These are phyloP conservation scores for Rhincodon typus DNA, from an alignment of 2,797 vertebrate genomes.

Conservation along the genomic window DNA sequence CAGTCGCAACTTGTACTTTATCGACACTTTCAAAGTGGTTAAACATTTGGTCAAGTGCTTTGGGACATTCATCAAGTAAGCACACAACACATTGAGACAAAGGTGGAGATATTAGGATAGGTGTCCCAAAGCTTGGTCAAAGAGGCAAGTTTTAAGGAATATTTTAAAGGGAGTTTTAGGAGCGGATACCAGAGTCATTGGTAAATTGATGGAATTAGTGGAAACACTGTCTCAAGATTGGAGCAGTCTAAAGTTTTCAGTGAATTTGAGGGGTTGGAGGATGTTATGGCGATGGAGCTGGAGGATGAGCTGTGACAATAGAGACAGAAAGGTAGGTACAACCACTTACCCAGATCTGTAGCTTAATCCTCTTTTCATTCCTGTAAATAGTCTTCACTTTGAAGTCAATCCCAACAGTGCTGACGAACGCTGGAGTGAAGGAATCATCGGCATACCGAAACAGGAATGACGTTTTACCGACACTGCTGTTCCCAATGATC, in stretches of 20 bases:
- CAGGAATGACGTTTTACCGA: slow-evolving; percentile 94
- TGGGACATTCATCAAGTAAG: not conserved
- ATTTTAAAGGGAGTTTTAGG: not conserved
- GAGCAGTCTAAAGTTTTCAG: not conserved
- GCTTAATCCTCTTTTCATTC: slow-evolving; percentile 95
- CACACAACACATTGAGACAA: not conserved
- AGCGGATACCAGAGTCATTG: not conserved
- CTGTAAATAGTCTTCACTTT: slow-evolving; percentile 97
- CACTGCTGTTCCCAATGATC: slow-evolving; percentile 97
- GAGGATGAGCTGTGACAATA: not conserved
- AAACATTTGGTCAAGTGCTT: not conserved
- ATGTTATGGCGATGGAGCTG: not conserved
- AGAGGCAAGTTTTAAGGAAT: not conserved
- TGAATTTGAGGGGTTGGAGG: not conserved
- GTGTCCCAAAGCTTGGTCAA: not conserved
- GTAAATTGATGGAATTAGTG: not conserved
- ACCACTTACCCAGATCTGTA: slow-evolving; percentile 89
- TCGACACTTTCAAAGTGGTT: not conserved
- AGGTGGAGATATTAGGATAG: not conserved
- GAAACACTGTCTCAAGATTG: not conserved
- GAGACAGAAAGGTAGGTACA: not conserved
- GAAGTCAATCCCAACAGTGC: slow-evolving; percentile 96
- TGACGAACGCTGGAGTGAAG: slow-evolving; percentile 91
- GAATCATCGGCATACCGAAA: slow-evolving; percentile 95
- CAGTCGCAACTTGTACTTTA: not conserved